Conservation (phyloP, 2,888 invertebrate genomes). For the Drosophila subquinaria region DNA sequence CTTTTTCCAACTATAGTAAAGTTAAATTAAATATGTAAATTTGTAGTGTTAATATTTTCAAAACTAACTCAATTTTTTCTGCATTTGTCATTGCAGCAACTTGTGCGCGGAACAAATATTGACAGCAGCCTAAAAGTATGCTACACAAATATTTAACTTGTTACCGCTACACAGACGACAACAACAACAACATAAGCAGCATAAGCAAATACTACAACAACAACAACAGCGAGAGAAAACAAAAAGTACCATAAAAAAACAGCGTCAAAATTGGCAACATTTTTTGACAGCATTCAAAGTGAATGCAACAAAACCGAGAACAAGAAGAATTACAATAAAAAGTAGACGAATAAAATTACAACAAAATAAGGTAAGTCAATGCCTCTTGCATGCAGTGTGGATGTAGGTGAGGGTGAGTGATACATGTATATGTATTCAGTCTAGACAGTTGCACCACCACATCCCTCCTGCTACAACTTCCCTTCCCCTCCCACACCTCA, state of each 20-base stretch:
- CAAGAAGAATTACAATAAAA: conserved; percentile 14
- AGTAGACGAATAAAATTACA: conserved; percentile 38
- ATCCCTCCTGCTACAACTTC: conserved; percentile 9
- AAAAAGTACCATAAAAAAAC: conserved; percentile 39
- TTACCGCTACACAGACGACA: conserved; percentile 54
- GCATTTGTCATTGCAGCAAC: conserved; percentile 62
- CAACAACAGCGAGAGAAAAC: conserved; percentile 30
- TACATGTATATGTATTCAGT: conserved; percentile 56
- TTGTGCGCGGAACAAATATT: conserved; percentile 63
- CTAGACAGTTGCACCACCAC: conserved; percentile 72
- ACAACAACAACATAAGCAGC: conserved; percentile 37
- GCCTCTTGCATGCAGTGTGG: conserved; percentile 26
- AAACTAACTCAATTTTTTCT: neutral
- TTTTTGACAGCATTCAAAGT: conserved; percentile 41
- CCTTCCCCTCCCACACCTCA: no score
- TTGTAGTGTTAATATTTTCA: neutral
- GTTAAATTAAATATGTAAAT: neutral
- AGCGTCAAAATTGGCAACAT: conserved; percentile 37
- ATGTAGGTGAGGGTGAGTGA: conserved; percentile 4
- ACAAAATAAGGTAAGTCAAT: conserved; percentile 65
- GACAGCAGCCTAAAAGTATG: conserved; percentile 73
- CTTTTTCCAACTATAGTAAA: conserved; percentile 1
- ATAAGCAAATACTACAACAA: conserved; percentile 14
- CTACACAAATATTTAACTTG: conserved; percentile 63
- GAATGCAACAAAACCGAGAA: conserved; percentile 42